These are phyloP conservation scores for Sarotherodon lohbergeri DNA, from an alignment of 2,113 vertebrate species.

Conservation along the genomic window DNA sequence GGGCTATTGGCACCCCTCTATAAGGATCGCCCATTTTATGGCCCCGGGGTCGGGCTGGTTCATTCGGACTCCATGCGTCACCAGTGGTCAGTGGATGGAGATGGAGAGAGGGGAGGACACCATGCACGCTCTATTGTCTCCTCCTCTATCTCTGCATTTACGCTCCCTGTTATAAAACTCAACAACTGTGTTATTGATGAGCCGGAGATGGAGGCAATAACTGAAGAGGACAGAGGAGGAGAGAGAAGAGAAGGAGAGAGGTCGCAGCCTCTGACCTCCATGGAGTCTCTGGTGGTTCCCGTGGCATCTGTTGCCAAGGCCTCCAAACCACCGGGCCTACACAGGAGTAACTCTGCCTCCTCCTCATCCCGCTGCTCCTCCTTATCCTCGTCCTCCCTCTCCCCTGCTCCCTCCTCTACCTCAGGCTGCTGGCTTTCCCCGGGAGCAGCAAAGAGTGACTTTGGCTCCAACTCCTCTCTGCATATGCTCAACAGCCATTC, in stretches of 20 bases:
- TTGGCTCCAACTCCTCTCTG: conserved; percentile 91
- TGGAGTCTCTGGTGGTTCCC: conserved; percentile 86
- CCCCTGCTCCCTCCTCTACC: conserved; percentile 72
- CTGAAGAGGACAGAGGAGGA: conserved; percentile 80
- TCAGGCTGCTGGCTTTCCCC: conserved; percentile 88
- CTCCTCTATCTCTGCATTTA: conserved; percentile 95
- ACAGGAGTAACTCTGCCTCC: conserved; percentile 80
- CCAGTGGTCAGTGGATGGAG: conserved; percentile 65
- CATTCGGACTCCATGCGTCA: conserved; percentile 36
- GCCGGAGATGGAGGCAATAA: conserved; percentile 90
- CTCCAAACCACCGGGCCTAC: conserved; percentile 70
- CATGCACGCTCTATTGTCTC: conserved; percentile 95
- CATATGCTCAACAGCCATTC: conserved; percentile 91
- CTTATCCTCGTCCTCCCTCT: conserved; percentile 77
- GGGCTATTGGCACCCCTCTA: conserved; percentile 82
- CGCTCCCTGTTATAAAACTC: conserved; percentile 96
- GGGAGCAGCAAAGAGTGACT: conserved; percentile 85
- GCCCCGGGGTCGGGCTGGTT: conserved; percentile 34
- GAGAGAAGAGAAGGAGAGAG: conserved; percentile 64
- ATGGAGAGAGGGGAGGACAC: conserved; percentile 76
- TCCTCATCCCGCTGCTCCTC: conserved; percentile 71
- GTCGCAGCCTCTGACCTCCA: conserved; percentile 74
- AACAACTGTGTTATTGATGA: conserved; percentile 99
- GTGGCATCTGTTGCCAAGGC: conserved; percentile 74
- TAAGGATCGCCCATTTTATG: conserved; percentile 70